phyloP scores from a whole-genome alignment of 1,140 invertebrate species.

The Heliothis virescens region DNA sequence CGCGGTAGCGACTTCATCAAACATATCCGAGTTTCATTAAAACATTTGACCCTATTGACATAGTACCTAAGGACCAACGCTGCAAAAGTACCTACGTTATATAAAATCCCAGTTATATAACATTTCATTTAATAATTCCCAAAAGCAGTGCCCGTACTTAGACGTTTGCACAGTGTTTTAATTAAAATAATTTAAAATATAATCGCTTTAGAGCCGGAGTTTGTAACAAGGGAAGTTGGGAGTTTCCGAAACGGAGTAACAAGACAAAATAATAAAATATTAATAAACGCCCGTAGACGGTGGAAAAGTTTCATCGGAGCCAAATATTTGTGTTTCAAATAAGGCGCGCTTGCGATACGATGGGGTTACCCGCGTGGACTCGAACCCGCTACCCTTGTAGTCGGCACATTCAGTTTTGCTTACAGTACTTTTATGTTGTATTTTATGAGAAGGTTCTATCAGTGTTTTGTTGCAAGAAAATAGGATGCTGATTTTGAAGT shows the following conservation, averaged over 20 bases:
- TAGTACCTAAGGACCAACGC: slow-evolving; percentile 4
- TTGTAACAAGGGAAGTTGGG: slow-evolving; percentile 83
- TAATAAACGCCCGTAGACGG: slow-evolving; percentile 84
- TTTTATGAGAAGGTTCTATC: slow-evolving; percentile 18
- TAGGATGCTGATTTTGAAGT: neutral
- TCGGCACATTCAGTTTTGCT: slow-evolving; percentile 48
- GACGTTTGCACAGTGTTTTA: slow-evolving; percentile 83
- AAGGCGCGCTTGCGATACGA: slow-evolving; percentile 78
- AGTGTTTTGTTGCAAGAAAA: slow-evolving; percentile 13
- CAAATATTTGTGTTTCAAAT: slow-evolving; percentile 86
- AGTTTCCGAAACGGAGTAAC: slow-evolving; percentile 80
- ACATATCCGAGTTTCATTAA: slow-evolving; percentile 1
- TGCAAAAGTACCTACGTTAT: neutral
- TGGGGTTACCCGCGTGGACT: slow-evolving; percentile 71
- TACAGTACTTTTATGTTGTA: slow-evolving; percentile 40
- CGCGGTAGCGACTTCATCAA: neutral
- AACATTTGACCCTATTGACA: slow-evolving; percentile 4
- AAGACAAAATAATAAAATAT: slow-evolving; percentile 87
- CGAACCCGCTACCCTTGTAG: slow-evolving; percentile 53
- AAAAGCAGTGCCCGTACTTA: slow-evolving; percentile 66
- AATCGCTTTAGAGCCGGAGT: slow-evolving; percentile 83
- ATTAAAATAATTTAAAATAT: slow-evolving; percentile 86
- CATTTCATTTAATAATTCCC: slow-evolving; percentile 44
- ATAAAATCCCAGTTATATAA: slow-evolving; percentile 20
- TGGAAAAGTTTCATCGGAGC: slow-evolving; percentile 80